These are phyloP conservation scores for Lasius fuliginosus DNA, from an alignment of 2,888 invertebrate genomes.

Conservation along the genomic window DNA sequence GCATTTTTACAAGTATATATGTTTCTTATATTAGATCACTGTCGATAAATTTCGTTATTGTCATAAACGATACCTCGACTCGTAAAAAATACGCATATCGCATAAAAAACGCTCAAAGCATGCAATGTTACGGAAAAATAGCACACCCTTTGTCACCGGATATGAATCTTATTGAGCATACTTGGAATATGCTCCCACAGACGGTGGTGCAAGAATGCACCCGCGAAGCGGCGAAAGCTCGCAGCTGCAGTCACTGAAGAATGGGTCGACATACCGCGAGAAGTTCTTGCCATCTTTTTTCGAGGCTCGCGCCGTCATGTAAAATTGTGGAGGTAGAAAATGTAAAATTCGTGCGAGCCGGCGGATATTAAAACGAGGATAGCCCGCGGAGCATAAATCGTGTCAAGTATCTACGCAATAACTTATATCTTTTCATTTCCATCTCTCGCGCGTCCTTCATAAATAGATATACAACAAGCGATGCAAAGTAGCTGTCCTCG, in stretches of 20 bases:
- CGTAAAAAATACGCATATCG: conserved; percentile 43
- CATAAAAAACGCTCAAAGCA: conserved; percentile 58
- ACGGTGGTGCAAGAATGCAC: conserved; percentile 74
- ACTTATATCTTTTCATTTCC: conserved; percentile 56
- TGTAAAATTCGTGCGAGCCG: conserved; percentile 60
- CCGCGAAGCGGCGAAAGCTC: conserved; percentile 74
- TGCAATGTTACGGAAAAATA: conserved; percentile 73
- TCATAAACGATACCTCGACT: not conserved
- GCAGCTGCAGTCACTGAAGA: conserved; percentile 74
- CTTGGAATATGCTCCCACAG: conserved; percentile 74
- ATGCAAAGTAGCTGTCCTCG: conserved; percentile 41
- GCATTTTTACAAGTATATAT: not conserved
- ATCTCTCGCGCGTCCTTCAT: conserved; percentile 51
- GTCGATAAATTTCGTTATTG: not conserved
- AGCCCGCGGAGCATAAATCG: conserved; percentile 41
- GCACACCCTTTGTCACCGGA: conserved; percentile 76
- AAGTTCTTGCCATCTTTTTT: conserved; percentile 70
- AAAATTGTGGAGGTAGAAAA: conserved; percentile 60
- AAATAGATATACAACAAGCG: conserved; percentile 51
- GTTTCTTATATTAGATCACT: not conserved
- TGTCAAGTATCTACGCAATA: conserved; percentile 33
- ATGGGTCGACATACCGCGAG: conserved; percentile 73
- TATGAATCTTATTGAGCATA: conserved; percentile 78
- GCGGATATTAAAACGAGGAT: conserved; percentile 58
- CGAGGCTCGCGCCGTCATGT: conserved; percentile 61